Conservation (phyloP, 1,140 invertebrate genomes). For the Zelostemma sp. region DNA sequence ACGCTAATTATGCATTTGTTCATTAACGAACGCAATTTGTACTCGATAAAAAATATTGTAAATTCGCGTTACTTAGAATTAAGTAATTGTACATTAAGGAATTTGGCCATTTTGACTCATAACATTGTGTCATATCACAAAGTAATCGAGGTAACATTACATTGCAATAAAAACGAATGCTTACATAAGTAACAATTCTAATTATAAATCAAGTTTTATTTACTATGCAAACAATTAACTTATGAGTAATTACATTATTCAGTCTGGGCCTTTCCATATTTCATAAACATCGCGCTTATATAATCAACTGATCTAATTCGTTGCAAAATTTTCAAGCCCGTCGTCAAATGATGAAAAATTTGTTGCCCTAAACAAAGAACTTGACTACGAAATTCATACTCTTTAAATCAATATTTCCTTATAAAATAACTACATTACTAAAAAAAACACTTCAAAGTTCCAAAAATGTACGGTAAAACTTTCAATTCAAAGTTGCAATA, state of each 20-base stretch:
- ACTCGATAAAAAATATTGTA: not conserved
- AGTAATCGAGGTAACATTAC: conserved; percentile 14
- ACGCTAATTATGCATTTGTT: not conserved
- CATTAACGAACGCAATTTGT: not conserved
- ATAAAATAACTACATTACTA: too few relatives aligned
- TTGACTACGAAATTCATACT: too few relatives aligned
- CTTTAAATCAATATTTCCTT: too few relatives aligned
- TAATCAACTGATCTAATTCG: too few relatives aligned
- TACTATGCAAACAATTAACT: conserved; percentile 10
- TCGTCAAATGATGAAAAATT: too few relatives aligned
- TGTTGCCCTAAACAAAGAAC: too few relatives aligned
- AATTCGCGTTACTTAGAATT: conserved; percentile 1
- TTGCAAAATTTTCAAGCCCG: too few relatives aligned
- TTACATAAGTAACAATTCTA: not conserved
- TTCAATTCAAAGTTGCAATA: too few relatives aligned
- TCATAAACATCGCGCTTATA: not conserved
- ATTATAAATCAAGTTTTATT: conserved; percentile 22
- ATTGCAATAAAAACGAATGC: conserved; percentile 8
- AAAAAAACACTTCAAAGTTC: too few relatives aligned
- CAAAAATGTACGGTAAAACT: too few relatives aligned
- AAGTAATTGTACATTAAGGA: conserved; percentile 33
- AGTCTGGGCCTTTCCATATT: conserved; percentile 16
- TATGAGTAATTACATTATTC: conserved; percentile 18
- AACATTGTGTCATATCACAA: conserved; percentile 19
- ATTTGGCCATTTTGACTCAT: conserved; percentile 32